phyloP scores from a whole-genome alignment of 2,888 invertebrate genomes.

The Drosophila meridiana region DNA sequence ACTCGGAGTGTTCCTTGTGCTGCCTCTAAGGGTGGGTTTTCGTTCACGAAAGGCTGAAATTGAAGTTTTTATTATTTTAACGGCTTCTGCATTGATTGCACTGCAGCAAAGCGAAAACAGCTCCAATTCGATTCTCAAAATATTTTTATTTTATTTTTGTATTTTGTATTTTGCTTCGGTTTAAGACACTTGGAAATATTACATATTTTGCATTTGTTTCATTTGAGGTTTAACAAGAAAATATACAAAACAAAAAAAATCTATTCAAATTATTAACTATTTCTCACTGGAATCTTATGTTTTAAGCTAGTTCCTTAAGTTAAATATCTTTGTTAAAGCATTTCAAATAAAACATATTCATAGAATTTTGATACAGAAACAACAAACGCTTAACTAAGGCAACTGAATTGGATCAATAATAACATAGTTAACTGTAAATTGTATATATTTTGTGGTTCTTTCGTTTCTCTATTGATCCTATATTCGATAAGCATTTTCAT shows the following conservation, averaged over 20 bases:
- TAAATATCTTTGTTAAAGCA: background rate
- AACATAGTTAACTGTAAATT: background rate
- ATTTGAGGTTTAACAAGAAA: slow-evolving; percentile 20
- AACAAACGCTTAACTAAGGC: slow-evolving; percentile 8
- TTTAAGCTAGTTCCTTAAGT: slow-evolving; percentile 9
- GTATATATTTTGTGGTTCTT: background rate
- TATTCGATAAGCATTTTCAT: slow-evolving; percentile 17
- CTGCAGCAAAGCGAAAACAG: slow-evolving; percentile 4
- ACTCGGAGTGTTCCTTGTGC: slow-evolving; percentile 1
- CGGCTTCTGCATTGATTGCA: slow-evolving; percentile 41
- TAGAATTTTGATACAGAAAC: background rate
- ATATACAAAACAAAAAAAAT: background rate
- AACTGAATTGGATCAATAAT: slow-evolving; percentile 2
- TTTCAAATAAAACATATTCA: background rate
- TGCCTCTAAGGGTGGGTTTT: slow-evolving; percentile 45
- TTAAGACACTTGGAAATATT: slow-evolving; percentile 37
- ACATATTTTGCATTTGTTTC: slow-evolving; percentile 29
- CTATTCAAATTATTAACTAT: slow-evolving; percentile 5
- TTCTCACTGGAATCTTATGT: slow-evolving; percentile 11
- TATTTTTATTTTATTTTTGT: slow-evolving; percentile 9
- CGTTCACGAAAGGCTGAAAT: slow-evolving; percentile 8
- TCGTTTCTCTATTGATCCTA: background rate
- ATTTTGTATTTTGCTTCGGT: slow-evolving; percentile 7
- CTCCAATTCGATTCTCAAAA: slow-evolving; percentile 42
- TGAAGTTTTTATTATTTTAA: slow-evolving; percentile 14